Evolutionary conservation across 1,140 invertebrate species (phyloP).

Genomic region (Drosophila ficusphila): DNA sequence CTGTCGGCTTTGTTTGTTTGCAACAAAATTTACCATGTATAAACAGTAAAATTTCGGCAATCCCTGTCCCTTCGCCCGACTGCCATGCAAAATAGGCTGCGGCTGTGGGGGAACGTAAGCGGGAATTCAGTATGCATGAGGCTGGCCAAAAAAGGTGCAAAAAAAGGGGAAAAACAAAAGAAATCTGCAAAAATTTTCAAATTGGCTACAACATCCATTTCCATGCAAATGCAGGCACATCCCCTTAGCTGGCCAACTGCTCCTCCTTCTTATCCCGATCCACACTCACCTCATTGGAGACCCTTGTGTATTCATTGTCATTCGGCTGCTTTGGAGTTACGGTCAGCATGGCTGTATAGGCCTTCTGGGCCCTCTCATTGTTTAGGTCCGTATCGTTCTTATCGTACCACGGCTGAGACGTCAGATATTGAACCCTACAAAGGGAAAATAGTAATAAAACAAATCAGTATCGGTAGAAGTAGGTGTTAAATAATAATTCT

Average conservation of each 20-base stretch:
- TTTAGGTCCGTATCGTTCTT: conserved; percentile 90
- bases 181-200: conserved; percentile 24
- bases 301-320: conserved; percentile 90
- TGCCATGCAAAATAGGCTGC: conserved; percentile 43
- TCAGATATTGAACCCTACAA: conserved; percentile 73
- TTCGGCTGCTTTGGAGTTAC: conserved; percentile 94
- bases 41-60: conserved; percentile 53
- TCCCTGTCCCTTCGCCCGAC: neutral
- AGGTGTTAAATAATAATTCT: too few species aligned
- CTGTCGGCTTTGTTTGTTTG: conserved; percentile 23
- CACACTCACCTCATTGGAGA: conserved; percentile 88
- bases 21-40: conserved; percentile 33
- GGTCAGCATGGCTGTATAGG: conserved; percentile 95
- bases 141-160: conserved; percentile 12
- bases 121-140: conserved; percentile 61
- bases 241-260: neutral
- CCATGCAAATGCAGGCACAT: conserved; percentile 50
- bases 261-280: neutral
- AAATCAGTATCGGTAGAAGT: neutral
- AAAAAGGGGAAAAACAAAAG: conserved; percentile 15
- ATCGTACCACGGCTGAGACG: conserved; percentile 91
- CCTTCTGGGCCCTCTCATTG: conserved; percentile 93
- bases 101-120: conserved; percentile 32
- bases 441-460: neutral
- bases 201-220: conserved; percentile 50